A percentile compares a stretch with the other conserved stretches of the same genome.
These are phyloP conservation scores for Euthynnus affinis DNA, from an alignment of 2,797 vertebrate genomes.

Conservation along the genomic window DNA sequence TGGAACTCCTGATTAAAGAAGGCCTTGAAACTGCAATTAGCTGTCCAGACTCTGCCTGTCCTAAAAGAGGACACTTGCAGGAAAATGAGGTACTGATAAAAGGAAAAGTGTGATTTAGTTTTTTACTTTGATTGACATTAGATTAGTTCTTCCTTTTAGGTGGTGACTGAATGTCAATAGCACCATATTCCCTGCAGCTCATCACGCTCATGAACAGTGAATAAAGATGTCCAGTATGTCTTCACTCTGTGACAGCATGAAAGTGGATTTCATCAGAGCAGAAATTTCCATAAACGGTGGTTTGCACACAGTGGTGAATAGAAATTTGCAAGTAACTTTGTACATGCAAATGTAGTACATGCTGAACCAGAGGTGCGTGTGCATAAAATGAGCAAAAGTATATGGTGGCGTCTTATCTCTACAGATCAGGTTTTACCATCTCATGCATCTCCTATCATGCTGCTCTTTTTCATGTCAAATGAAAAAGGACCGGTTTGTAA, in stretches of 20 bases:
- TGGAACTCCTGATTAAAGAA: conserved; percentile 98
- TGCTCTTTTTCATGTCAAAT: not conserved
- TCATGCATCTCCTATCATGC: not conserved
- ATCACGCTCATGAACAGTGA: not conserved
- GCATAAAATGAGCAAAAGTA: conserved; percentile 1
- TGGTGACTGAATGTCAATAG: not conserved
- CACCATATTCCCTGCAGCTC: not conserved
- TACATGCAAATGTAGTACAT: not conserved
- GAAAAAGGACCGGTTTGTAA: not conserved
- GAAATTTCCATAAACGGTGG: not conserved
- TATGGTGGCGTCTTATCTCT: not conserved
- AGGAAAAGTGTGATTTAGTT: not conserved
- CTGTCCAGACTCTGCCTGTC: conserved; percentile 97
- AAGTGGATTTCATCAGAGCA: not conserved
- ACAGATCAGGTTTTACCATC: not conserved
- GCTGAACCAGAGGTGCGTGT: not conserved
- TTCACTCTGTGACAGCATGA: not conserved
- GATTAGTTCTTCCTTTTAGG: not conserved
- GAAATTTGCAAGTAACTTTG: not conserved
- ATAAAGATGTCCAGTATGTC: not conserved
- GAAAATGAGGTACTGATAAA: conserved; percentile 92
- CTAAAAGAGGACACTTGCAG: conserved; percentile 95
- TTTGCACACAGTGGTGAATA: not conserved
- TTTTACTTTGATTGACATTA: not conserved
- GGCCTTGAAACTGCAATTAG: conserved; percentile 97